Base-by-base conservation (phyloP, 2,113 vertebrate genomes). In the Lophochroa leadbeateri region DNA sequence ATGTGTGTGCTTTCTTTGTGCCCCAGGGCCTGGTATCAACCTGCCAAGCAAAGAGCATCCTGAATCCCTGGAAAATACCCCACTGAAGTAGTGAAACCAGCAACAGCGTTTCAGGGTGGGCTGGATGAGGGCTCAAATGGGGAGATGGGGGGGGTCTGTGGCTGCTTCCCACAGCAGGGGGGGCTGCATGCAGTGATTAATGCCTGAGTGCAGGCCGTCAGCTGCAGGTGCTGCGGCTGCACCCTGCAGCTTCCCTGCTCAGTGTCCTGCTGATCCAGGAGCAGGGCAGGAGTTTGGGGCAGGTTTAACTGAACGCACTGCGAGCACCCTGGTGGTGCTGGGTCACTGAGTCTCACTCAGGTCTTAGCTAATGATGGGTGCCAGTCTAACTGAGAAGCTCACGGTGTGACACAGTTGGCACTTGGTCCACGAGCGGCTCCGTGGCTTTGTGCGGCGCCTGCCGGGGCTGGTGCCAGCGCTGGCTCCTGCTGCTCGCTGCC, bases 101-200 rank as follows among this genome's bases (percentile, higher is more conserved):
- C 27, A 23, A 0, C 1, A 2, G 47, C 28, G 1, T 15, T 25
- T 28, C 4, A 33, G 64, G 49, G 15, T 20, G 21, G 20, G 1
- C 8, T 52, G 72, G 69, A 21, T 1, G 5, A 31, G 49, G 67
- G 69, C 21, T 92, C 9, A 4, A 10, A 24, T 35, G 57, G 57
- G 33, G 55, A 21, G 47, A 0, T 8, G 9, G 44, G 46, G 44
- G 41, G 7, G 41, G 23, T 65, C 49, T 19, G 6, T 0, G 50
- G 25, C 0, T 24, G 29, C 43, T 50, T 11, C 8, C 58, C 44
- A 2, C 3, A 3, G 39, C 41, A 2, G 3, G 8, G 44, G 39
- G 15, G 2, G 55, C 39, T n/a, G 47, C 12, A 0, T 7, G 21
- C 23, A 2, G 50, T 1, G 20, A 23, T 29, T 5, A 4, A 1